phyloP scores from a whole-genome alignment of 1,140 invertebrate species.

The Solen grandis region DNA sequence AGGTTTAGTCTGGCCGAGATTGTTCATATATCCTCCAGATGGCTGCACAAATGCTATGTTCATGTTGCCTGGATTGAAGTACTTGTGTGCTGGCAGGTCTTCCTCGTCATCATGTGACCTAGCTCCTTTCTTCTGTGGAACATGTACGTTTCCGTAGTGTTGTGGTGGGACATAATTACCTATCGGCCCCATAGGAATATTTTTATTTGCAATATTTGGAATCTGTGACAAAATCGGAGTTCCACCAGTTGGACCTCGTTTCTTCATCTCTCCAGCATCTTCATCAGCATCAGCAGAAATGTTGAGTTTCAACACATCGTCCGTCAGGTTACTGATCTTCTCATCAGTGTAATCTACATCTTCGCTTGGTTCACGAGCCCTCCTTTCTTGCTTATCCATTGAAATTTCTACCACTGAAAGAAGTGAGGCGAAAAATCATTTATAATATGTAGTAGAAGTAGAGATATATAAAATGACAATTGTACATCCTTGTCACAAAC shows the following conservation, averaged over 20 bases:
- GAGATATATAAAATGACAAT: too few relatives aligned
- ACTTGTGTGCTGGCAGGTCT: conserved; percentile 14
- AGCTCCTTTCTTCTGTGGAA: background rate
- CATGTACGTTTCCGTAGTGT: background rate
- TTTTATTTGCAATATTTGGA: background rate
- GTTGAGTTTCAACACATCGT: conserved; percentile 18
- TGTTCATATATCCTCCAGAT: background rate
- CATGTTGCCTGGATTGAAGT: background rate
- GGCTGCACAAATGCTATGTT: background rate
- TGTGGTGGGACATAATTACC: conserved; percentile 31
- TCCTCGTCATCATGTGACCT: conserved; percentile 22
- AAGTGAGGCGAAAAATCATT: too few relatives aligned
- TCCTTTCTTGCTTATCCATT: too few relatives aligned
- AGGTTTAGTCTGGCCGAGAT: background rate
- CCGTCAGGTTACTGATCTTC: conserved; percentile 2
- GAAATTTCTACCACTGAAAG: too few relatives aligned
- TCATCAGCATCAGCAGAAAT: background rate
- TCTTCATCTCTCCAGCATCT: background rate
- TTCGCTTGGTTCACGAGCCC: background rate
- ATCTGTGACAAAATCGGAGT: background rate
- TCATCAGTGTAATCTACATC: background rate
- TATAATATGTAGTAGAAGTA: too few relatives aligned
- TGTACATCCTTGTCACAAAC: too few relatives aligned
- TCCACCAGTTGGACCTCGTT: conserved; percentile 20
- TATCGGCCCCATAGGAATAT: conserved; percentile 14